Evolutionary conservation across 2,113 vertebrate genomes (phyloP), one percentile per base, ranked within the genome.

Genomic region (Rhea pennata): DNA sequence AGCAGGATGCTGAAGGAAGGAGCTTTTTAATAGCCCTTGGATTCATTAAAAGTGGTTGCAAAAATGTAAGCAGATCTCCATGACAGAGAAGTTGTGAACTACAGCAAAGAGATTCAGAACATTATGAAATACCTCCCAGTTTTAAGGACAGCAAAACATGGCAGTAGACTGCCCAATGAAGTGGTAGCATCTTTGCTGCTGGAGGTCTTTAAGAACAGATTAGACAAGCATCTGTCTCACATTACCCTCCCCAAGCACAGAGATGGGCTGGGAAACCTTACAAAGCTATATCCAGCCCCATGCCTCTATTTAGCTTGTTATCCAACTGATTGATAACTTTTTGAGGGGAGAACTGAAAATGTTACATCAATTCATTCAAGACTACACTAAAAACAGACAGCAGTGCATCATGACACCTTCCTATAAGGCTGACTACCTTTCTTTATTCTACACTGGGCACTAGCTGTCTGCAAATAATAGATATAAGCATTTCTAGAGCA

Each of bases 401-500:
- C 9, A 46, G 29, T 3, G 5, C 27, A 62, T 58, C 10, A n/a
- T 71, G 51, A n/a, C 16, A 36, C 20, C 19, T 85, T 17, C 40
- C 42, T 72, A 2, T 51, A 78, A 53, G 22, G 16, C 64, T 72
- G 13, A 53, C 15, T 80, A 11, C 78, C 50, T 21, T 36, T 36
- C n/a, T 64, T 66, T 94, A 48, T 36, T 75, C 9, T 78, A 29
- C 2, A 0, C 3, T 31, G 4, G 88, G 19, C 50, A 15, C 48
- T 88, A 85, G 72, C 62, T 83, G 39, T 42, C 48, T 94, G 51
- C 42, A 95, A 94, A 94, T 93, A 92, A 97, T 48, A 85, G 87
- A 93, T 65, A 40, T 79, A 87, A 92, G 81, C 61, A 65, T 82
- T 81, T 91, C 67, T 91, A 89, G 75, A 67, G 92, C 95, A 75